Percentiles rank a stretch among this genome's conserved stretches.
phyloP scores from a whole-genome alignment of 2,113 vertebrate species.

The Elachura formosa region DNA sequence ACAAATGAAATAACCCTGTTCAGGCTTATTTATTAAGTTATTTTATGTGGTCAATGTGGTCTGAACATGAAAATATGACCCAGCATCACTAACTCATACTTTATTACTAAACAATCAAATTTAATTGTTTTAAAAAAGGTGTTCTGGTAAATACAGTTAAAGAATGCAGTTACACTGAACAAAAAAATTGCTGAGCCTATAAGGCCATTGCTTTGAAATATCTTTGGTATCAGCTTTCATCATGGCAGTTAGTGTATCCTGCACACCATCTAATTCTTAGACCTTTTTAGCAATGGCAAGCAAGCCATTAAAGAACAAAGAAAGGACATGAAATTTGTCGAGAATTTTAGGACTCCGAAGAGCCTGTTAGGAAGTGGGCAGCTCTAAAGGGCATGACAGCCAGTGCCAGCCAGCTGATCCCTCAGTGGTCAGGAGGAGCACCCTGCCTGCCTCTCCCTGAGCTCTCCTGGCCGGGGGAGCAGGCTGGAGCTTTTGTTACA shows the following conservation, averaged over 20 bases:
- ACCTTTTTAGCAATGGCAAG: background rate
- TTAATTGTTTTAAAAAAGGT: background rate
- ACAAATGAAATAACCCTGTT: background rate
- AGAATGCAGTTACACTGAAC: background rate
- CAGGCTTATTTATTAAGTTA: background rate
- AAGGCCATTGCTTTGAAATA: background rate
- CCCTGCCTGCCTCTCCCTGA: background rate
- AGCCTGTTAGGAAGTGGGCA: background rate
- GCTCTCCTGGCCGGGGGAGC: background rate
- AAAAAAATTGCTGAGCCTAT: background rate
- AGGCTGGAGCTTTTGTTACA: background rate
- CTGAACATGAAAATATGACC: background rate
- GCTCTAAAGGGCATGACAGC: no score
- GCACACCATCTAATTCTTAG: background rate
- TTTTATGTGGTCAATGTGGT: background rate
- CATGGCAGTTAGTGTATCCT: background rate
- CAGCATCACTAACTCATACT: background rate
- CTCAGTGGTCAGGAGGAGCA: background rate
- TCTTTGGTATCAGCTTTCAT: background rate
- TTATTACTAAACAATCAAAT: background rate
- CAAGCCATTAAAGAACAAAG: background rate
- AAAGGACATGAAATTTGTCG: background rate
- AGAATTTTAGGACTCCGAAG: background rate
- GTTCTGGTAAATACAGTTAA: background rate
- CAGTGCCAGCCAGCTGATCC: background rate